These are phyloP conservation scores for Drosophila aff. DNA, from an alignment of 1,140 invertebrate species.

Conservation along the genomic window DNA sequence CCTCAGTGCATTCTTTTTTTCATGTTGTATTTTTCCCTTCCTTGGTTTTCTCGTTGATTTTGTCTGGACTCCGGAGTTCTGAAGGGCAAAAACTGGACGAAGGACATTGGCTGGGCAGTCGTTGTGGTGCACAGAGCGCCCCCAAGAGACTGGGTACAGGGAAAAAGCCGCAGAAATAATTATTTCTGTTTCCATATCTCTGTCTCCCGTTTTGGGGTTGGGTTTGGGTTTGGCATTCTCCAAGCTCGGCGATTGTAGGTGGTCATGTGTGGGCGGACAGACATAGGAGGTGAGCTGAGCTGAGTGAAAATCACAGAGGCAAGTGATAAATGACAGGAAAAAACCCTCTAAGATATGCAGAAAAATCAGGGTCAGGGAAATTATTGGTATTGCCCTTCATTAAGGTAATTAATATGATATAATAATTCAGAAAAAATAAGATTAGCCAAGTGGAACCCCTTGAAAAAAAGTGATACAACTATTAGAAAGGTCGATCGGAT, in stretches of 20 bases:
- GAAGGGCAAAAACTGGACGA: conserved; percentile 60
- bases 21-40: conserved; percentile 7
- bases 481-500: conserved; percentile 43
- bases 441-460: conserved; percentile 25
- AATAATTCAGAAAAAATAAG: conserved; percentile 15
- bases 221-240: conserved; percentile 23
- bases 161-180: conserved; percentile 79
- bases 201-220: conserved; percentile 42
- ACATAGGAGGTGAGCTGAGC: conserved; percentile 14
- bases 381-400: conserved; percentile 13
- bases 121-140: conserved; percentile 20
- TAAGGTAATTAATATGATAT: conserved; percentile 34
- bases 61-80: conserved; percentile 54
- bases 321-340: conserved; percentile 33
- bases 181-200: conserved; percentile 77
- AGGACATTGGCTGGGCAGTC: conserved; percentile 30
- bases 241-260: conserved; percentile 34
- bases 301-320: conserved; percentile 26
- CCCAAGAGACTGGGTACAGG: conserved; percentile 55
- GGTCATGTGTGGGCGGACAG: conserved; percentile 27
- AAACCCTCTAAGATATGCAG: conserved; percentile 16
- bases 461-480: conserved; percentile 16
- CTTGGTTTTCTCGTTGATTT: conserved; percentile 8
- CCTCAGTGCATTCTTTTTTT: conserved; percentile 8
- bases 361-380: conserved; percentile 39